Evolutionary conservation across 2,888 invertebrate genomes (phyloP).

Genomic region (Drosophila ezoana): DNA sequence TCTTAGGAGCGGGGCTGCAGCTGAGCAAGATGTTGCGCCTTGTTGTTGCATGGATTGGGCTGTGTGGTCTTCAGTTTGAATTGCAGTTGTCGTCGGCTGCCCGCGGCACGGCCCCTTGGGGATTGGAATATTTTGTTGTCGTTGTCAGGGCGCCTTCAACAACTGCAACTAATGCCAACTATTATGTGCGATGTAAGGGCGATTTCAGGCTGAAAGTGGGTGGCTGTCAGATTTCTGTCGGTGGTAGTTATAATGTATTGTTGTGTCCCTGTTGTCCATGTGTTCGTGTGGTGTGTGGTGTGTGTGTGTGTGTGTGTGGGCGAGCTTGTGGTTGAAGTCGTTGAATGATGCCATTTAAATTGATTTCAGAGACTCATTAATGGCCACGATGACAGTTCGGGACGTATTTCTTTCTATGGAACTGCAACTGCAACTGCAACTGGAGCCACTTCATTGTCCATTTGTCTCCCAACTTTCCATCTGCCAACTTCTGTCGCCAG

Average conservation of each 20-base stretch:
- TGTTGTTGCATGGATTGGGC: conserved; percentile 7
- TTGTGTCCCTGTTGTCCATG: too few relatives aligned
- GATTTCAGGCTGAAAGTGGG: conserved; percentile 53
- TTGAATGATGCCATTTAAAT: conserved; percentile 78
- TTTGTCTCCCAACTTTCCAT: conserved; percentile 14
- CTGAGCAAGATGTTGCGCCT: conserved; percentile 12
- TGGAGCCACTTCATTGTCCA: conserved; percentile 9
- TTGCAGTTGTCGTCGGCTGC: conserved; percentile 42
- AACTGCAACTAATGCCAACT: conserved; percentile 70
- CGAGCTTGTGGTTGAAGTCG: conserved; percentile 66
- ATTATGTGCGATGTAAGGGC: conserved; percentile 75
- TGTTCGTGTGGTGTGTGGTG: too few relatives aligned
- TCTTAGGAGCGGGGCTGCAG: conserved; percentile 4
- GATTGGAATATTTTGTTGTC: conserved; percentile 38
- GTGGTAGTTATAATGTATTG: too few relatives aligned
- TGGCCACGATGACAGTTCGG: conserved; percentile 33
- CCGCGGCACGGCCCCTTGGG: conserved; percentile 37
- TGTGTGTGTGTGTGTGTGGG: conserved; percentile 2
- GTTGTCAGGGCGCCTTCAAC: conserved; percentile 32
- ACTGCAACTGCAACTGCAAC: too few relatives aligned
- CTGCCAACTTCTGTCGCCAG: conserved; percentile 10
- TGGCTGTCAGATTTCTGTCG: conserved; percentile 66
- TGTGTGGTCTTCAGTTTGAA: conserved; percentile 50
- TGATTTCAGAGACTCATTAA: conserved; percentile 71
- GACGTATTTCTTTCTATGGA: conserved; percentile 30